phyloP scores from a whole-genome alignment of 30 jellyfish, hydroid and myxozoan genomes.

The Mastigias papua region DNA sequence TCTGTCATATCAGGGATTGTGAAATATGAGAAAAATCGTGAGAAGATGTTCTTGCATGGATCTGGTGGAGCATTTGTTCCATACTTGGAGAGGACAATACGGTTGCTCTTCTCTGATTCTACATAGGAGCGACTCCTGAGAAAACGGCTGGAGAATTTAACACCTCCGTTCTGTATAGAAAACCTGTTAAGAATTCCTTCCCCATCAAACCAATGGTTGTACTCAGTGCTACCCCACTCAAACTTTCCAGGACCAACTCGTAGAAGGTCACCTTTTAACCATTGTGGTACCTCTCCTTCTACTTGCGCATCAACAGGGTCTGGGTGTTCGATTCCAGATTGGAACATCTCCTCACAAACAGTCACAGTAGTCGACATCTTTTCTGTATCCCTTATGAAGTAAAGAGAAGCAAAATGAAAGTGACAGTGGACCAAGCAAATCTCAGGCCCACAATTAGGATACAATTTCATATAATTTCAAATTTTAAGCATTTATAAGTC shows the following conservation, averaged over 20 bases:
- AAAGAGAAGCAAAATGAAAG: too few relatives aligned
- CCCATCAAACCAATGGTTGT: conserved; percentile 89
- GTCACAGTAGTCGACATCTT: conserved; percentile 26
- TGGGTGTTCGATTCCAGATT: conserved; percentile 58
- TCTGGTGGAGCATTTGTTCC: conserved; percentile 87
- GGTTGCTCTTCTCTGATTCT: conserved; percentile 47
- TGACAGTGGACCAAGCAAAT: too few relatives aligned
- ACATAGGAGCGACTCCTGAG: conserved; percentile 57
- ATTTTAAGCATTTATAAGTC: too few relatives aligned
- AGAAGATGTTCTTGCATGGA: conserved; percentile 82
- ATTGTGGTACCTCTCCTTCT: conserved; percentile 59
- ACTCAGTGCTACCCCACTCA: conserved; percentile 78
- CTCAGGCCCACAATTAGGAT: too few relatives aligned
- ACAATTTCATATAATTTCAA: too few relatives aligned
- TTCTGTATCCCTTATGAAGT: too few relatives aligned
- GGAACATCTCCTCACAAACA: conserved; percentile 49
- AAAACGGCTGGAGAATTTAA: conserved; percentile 71
- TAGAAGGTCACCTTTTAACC: conserved; percentile 69
- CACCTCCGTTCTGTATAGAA: conserved; percentile 65
- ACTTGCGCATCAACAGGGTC: conserved; percentile 44
- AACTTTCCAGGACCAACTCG: conserved; percentile 88
- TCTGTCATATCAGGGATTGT: conserved; percentile 46
- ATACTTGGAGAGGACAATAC: conserved; percentile 51
- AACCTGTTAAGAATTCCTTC: conserved; percentile 70
- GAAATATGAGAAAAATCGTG: conserved; percentile 71